phyloP scores from a whole-genome alignment of 1,140 invertebrate species.

The Zaprionus nigranus region DNA sequence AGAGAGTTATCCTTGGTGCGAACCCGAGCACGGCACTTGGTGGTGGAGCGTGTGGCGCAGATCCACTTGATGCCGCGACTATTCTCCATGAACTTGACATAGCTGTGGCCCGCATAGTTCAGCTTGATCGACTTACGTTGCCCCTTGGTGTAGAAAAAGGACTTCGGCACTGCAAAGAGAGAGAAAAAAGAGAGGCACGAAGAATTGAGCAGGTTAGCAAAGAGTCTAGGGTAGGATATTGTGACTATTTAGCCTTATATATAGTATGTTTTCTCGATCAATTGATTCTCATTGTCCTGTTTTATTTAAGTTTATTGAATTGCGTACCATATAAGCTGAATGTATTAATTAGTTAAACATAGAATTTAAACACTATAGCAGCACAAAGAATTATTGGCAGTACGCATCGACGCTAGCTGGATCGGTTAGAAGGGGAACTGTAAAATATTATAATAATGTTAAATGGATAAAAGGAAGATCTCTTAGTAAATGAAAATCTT shows the following conservation, averaged over 20 bases:
- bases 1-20: constrained; percentile 60
- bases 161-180: constrained; percentile 52
- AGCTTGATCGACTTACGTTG: constrained; percentile 76
- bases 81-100: constrained; percentile 80
- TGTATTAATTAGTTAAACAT: constrained; percentile 41
- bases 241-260: constrained; percentile 1
- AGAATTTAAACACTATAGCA: constrained; percentile 8
- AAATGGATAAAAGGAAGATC: neutral
- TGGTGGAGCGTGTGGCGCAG: constrained; percentile 76
- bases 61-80: constrained; percentile 79
- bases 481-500: no score
- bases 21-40: constrained; percentile 75
- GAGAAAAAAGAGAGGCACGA: constrained; percentile 20
- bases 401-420: neutral
- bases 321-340: constrained; percentile 49
- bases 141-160: constrained; percentile 69
- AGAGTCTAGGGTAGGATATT: neutral
- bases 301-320: constrained; percentile 45
- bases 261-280: constrained; percentile 1
- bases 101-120: constrained; percentile 69
- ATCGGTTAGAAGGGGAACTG: neutral
- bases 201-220: constrained; percentile 39
- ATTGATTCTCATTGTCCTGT: constrained; percentile 21
- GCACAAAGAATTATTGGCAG: neutral
- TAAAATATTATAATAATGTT: neutral